Evolutionary conservation across 2,888 invertebrate species (phyloP), one percentile per base, ranked within the genome.

Genomic region (Diogma glabrata): DNA sequence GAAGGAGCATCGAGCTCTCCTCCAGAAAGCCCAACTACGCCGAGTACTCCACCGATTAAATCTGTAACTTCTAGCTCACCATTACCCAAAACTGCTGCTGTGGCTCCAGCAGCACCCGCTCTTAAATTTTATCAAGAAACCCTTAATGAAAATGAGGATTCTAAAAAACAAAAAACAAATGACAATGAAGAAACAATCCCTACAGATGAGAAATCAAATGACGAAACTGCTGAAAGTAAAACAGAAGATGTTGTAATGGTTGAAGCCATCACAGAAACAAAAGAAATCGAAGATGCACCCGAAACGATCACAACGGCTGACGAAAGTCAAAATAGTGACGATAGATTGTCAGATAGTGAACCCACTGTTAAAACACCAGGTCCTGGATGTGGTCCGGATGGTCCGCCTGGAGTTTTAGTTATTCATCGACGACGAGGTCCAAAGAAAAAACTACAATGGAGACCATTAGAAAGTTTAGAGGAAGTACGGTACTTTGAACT

Each of bases 101-200:
- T 49, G 23, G 36, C 20, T n/a, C 60, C 60, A 51, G 73, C 78
- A 7, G 71, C 75, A n/a, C 82, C 82, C 3, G 43, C 43, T 2
- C 76, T 84, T 12, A 77, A 80, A 59, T 94, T 94, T 71, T 94
- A 94, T 67, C 89, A 93, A 72, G 94, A 94, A 60, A 94, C 93
- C 0, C 70, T 93, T 54, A 87, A 89, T 58, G 64, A 71, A 57
- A 61, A 68, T 53, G 60, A 65, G 10, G 70, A 71, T 14, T 28
- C 47, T 10, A 26, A 47, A n/a, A 26, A 47, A 12, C 14, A 14
- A 19, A 52, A 59, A 10, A 52, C 55, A 28, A 46, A 56, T 54
- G 52, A 63, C 52, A 54, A 61, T 19, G 62, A 61, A 48, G 58
- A 60, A 7, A 62, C 58, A 47, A 63, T 62, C 7, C 64, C 64